Conservation (phyloP, 2,888 invertebrate genomes). For the Andrena flavipes region DNA sequence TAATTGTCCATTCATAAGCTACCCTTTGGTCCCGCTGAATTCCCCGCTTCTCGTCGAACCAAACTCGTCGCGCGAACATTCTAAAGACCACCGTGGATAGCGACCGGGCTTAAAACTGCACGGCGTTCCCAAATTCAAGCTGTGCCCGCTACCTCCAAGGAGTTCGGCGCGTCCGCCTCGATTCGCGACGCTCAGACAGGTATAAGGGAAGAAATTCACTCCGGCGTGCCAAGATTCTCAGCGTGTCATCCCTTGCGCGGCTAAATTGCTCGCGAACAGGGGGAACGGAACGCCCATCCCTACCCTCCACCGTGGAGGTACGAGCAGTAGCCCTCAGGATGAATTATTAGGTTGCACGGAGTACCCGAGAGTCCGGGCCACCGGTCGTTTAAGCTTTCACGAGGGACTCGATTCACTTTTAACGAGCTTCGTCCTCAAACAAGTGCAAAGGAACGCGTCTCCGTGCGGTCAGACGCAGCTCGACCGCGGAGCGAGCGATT, state of each 20-base stretch:
- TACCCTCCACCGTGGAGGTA: neutral
- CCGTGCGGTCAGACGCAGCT: conserved; percentile 10
- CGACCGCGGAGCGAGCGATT: neutral
- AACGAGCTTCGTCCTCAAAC: conserved; percentile 56
- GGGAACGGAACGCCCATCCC: neutral
- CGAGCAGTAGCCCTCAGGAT: conserved; percentile 39
- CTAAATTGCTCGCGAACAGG: conserved; percentile 6
- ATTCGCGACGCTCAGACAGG: too few species aligned
- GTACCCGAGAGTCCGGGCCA: conserved; percentile 14
- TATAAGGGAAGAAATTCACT: too few species aligned
- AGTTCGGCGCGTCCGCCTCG: too few species aligned
- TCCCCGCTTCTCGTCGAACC: conserved; percentile 12
- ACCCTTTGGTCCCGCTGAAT: conserved; percentile 36
- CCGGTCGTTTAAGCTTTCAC: conserved; percentile 65
- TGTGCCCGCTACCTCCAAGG: too few species aligned
- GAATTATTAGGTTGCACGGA: conserved; percentile 64
- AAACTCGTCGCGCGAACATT: conserved; percentile 41
- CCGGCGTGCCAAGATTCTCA: neutral
- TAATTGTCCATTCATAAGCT: conserved; percentile 78
- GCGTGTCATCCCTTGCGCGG: neutral
- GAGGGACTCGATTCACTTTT: conserved; percentile 60
- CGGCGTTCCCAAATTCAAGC: too few species aligned
- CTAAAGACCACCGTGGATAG: conserved; percentile 37
- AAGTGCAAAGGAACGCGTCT: conserved; percentile 31
- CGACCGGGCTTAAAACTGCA: neutral